phyloP scores from a whole-genome alignment of 2,888 invertebrate genomes.

The Leptinotarsa peninsularis region DNA sequence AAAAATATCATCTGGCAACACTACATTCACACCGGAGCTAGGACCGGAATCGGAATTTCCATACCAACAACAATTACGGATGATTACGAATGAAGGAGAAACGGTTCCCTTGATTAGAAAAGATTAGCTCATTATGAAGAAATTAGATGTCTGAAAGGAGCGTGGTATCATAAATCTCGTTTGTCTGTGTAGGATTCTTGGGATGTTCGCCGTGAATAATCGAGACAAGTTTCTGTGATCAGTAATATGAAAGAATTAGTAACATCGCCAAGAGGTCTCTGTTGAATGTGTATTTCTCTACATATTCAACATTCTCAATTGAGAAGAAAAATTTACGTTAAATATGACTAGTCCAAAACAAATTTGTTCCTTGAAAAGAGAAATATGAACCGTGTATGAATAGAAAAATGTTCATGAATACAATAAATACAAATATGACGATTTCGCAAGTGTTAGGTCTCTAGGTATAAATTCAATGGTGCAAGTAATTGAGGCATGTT shows the following conservation, averaged over 20 bases:
- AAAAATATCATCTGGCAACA: no score
- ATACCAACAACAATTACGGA: constrained; percentile 20
- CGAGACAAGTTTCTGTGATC: background rate
- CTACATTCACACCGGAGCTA: background rate
- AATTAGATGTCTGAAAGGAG: constrained; percentile 20
- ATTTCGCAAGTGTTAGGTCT: no score
- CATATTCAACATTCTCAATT: no score
- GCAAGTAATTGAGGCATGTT: no score
- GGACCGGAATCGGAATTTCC: constrained; percentile 16
- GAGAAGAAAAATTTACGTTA: no score
- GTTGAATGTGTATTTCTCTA: background rate
- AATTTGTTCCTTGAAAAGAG: no score
- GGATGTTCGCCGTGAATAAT: background rate
- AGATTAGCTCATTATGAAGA: constrained; percentile 27
- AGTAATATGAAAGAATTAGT: background rate
- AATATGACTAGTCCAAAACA: no score
- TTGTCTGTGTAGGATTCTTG: constrained; percentile 18
- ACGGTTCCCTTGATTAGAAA: constrained; percentile 21
- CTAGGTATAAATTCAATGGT: no score
- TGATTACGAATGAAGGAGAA: constrained; percentile 25
- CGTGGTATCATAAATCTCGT: constrained; percentile 20
- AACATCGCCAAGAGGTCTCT: background rate
- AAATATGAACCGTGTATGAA: no score
- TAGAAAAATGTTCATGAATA: no score
- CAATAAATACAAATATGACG: no score